Evolutionary conservation across 2,888 invertebrate genomes (phyloP), one percentile per base, ranked within the genome.

Genomic region (Laspeyria flexula): DNA sequence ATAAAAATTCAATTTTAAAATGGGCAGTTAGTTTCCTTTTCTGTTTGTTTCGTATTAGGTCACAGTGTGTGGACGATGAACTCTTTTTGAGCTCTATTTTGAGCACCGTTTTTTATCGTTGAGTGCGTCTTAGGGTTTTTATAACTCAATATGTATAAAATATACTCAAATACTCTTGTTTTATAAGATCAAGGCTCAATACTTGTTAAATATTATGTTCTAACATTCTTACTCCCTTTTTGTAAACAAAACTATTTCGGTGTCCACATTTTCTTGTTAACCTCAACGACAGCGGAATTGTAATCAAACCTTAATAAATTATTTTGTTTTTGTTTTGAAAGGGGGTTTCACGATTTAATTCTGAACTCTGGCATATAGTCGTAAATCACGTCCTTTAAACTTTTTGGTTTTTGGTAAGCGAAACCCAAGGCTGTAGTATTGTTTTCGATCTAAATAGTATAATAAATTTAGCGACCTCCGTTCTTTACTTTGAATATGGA

Each of bases 301-400:
- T 53, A 62, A 66, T 61, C 55, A 60, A 44, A 62, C 71, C 63
- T 53, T 61, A 54, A 73, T 74, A 74, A 74, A 71, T 75, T 68
- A 61, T 62, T 56, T 59, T 61, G 64, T 54, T 54, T 60, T 55
- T 56, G 46, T 61, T 64, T 63, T 51, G 37, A 50, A 44, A 43
- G 40, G 29, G 34, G 15, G 45, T 62, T 71, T 65, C 69, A 40
- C 52, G 55, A 71, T 71, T 72, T 55, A 74, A 74, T 74, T 74
- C 64, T 47, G 53, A 58, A 55, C 67, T 63, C 57, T 55, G 46
- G 43, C 46, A 48, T 39, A 25, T 11, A 38, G 42, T 56, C 51
- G 64, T 72, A 71, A 74, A 73, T 74, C 67, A 72, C 50, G 51
- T 29, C 33, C 45, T 40, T 43, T 31, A 55, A 59, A 57, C 57